Evolutionary conservation across 35 echinoderm and acorn worm species (phyloP).

Genomic region (Chiridota heheva): DNA sequence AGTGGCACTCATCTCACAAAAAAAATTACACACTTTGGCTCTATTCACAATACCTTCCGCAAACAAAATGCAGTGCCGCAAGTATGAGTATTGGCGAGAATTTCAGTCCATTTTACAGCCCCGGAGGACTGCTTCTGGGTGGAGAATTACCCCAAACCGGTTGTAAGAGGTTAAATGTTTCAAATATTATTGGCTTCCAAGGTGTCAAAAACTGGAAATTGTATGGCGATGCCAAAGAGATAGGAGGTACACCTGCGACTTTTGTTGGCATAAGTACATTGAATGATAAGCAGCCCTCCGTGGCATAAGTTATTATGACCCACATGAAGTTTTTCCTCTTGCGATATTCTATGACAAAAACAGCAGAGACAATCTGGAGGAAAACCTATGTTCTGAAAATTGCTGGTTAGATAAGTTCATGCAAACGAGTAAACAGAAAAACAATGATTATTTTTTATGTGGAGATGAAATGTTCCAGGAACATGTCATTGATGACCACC

Average conservation of each 20-base stretch:
- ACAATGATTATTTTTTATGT: constrained; percentile 4
- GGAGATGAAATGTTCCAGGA: constrained; percentile 36
- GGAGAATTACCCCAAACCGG: not conserved
- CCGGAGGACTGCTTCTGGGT: not conserved
- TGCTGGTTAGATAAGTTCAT: constrained; percentile 9
- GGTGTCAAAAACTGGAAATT: not conserved
- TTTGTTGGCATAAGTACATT: not conserved
- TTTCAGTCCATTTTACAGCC: not conserved
- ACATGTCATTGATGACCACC: not conserved
- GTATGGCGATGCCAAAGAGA: constrained; percentile 20
- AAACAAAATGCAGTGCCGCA: too few species aligned
- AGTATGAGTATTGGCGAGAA: too few species aligned
- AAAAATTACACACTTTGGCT: too few species aligned
- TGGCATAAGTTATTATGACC: not conserved
- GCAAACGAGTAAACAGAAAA: not conserved
- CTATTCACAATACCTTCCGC: too few species aligned
- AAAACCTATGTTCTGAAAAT: not conserved
- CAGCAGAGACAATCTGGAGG: constrained; percentile 23
- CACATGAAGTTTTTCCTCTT: constrained; percentile 1
- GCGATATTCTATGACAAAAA: not conserved
- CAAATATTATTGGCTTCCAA: constrained; percentile 9
- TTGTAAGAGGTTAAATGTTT: not conserved
- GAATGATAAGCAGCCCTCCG: not conserved
- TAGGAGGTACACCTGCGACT: not conserved
- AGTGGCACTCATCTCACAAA: too few species aligned